Conservation (phyloP, 2,797 vertebrate species). For the Sardinella longiceps region DNA sequence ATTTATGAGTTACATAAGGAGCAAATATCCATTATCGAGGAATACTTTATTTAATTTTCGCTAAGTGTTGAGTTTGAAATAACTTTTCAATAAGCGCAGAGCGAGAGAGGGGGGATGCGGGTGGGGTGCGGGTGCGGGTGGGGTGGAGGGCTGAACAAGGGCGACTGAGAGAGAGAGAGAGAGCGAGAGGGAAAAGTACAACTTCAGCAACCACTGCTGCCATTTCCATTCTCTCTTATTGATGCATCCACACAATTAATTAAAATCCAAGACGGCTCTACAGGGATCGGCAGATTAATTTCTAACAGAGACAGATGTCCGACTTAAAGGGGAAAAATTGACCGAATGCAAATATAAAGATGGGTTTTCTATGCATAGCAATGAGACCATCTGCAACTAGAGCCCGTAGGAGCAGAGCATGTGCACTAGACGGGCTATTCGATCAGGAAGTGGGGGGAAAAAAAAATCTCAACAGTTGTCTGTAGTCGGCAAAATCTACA, state of each 20-base stretch:
- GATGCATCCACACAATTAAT: slow-evolving; percentile 74
- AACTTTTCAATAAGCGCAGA: slow-evolving; percentile 36
- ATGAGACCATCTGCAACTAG: slow-evolving; percentile 73
- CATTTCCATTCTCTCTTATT: slow-evolving; percentile 59
- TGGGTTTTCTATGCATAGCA: slow-evolving; percentile 75
- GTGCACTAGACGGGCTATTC: slow-evolving; percentile 56
- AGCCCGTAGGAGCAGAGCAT: slow-evolving; percentile 63
- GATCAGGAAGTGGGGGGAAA: slow-evolving; percentile 49
- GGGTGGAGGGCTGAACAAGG: background rate
- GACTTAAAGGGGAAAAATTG: slow-evolving; percentile 75
- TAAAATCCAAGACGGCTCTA: slow-evolving; percentile 67
- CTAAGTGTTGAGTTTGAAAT: slow-evolving; percentile 45
- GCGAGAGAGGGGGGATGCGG: background rate
- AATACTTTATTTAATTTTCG: slow-evolving; percentile 50
- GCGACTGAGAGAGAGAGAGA: background rate
- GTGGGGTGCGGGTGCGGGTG: background rate
- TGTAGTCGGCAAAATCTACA: slow-evolving; percentile 41
- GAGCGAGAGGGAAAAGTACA: slow-evolving; percentile 34
- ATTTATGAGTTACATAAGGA: slow-evolving; percentile 45
- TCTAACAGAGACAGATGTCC: slow-evolving; percentile 77
- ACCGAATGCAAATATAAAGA: slow-evolving; percentile 75
- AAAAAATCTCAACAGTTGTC: slow-evolving; percentile 31
- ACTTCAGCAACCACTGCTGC: slow-evolving; percentile 44
- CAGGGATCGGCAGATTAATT: slow-evolving; percentile 72
- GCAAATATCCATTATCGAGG: slow-evolving; percentile 50